phyloP scores from a whole-genome alignment of 2,113 vertebrate genomes.

The Cephalopterus ornatus region DNA sequence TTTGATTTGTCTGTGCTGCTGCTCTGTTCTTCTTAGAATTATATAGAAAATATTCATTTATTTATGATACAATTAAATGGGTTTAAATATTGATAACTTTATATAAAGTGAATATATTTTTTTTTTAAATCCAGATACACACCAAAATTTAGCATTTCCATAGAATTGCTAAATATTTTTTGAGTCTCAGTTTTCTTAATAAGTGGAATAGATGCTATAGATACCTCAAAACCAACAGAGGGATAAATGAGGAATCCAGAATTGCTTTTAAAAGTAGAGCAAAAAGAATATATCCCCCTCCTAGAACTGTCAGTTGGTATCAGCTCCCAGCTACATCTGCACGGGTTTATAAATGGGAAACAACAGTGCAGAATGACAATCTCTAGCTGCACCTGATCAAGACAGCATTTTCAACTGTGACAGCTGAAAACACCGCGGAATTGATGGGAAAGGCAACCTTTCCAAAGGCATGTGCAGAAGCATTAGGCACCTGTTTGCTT shows the following conservation, averaged over 20 bases:
- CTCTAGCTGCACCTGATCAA: neutral
- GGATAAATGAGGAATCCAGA: neutral
- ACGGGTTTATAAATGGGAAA: neutral
- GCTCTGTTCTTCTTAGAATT: neutral
- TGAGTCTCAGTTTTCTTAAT: neutral
- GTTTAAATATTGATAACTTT: neutral
- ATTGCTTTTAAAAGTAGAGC: neutral
- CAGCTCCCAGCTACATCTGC: neutral
- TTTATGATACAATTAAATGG: neutral
- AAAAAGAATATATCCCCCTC: neutral
- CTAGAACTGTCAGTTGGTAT: neutral
- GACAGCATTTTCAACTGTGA: neutral
- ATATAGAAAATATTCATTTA: neutral
- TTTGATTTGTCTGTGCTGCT: neutral
- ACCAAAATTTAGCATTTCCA: neutral
- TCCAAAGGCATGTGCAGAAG: slow-evolving; percentile 20
- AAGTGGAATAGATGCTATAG: neutral
- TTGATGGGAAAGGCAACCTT: slow-evolving; percentile 11
- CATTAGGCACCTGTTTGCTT: slow-evolving; percentile 38
- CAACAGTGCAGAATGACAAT: neutral
- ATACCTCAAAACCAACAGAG: neutral
- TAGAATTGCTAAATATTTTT: neutral
- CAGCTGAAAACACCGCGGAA: slow-evolving; percentile 16
- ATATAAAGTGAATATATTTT: neutral
- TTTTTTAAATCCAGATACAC: neutral